Percentiles rank a stretch among this genome's conserved stretches.
These are phyloP conservation scores for Aphelenchoides fujianensis DNA, from an alignment of 1,140 invertebrate species.

Conservation along the genomic window DNA sequence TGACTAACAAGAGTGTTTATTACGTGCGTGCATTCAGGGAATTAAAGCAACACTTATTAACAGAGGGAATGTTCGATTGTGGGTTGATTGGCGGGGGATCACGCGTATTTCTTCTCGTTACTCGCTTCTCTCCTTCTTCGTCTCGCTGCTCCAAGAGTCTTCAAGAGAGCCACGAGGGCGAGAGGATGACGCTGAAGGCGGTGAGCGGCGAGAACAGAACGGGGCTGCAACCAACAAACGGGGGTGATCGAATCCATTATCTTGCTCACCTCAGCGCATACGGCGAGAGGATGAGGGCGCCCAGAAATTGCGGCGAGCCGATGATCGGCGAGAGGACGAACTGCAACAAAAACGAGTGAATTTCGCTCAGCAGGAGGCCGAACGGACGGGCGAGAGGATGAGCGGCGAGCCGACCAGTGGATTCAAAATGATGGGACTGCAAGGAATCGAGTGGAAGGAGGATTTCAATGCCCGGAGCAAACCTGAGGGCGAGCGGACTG, in stretches of 20 bases:
- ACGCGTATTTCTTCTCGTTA: too few relatives aligned
- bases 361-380: slow-evolving; percentile 27
- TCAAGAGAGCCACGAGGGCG: slow-evolving; percentile 13
- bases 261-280: neutral
- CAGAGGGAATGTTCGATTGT: too few relatives aligned
- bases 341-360: neutral
- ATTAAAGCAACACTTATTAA: too few relatives aligned
- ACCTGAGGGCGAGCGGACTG: slow-evolving; percentile 30
- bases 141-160: neutral
- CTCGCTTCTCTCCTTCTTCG: neutral
- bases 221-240: neutral
- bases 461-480: neutral
- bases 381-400: slow-evolving; percentile 36
- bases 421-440: slow-evolving; percentile 27
- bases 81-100: too few relatives aligned
- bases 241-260: neutral
- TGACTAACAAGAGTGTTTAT: too few relatives aligned
- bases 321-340: neutral
- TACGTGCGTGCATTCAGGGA: too few relatives aligned
- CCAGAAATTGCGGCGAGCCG: neutral
- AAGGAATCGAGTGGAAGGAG: neutral
- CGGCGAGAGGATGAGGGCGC: neutral
- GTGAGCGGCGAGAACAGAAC: slow-evolving; percentile 18
- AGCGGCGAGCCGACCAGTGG: slow-evolving; percentile 29
- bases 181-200: slow-evolving; percentile 24